phyloP scores from a whole-genome alignment of 2,888 invertebrate genomes.

The Heteromyza rotundicornis region DNA sequence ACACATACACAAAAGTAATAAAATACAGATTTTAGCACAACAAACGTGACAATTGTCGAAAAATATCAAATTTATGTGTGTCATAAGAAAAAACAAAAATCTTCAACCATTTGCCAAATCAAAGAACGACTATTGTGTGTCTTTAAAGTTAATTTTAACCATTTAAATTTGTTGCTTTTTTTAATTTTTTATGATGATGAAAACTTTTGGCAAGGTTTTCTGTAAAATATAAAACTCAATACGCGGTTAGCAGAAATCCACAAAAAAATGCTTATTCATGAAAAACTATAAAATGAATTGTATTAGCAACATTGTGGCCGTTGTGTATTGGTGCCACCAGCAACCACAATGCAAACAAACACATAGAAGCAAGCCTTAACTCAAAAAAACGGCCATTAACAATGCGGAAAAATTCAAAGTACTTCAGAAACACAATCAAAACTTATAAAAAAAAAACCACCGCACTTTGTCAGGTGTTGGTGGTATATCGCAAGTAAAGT shows the following conservation, averaged over 20 bases:
- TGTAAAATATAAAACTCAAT: not conserved
- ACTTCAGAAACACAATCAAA: conserved; percentile 10
- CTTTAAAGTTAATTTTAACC: too few species aligned
- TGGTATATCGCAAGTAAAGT: not conserved
- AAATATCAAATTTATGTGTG: too few species aligned
- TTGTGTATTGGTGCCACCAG: too few species aligned
- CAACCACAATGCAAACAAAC: too few species aligned
- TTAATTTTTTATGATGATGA: conserved; percentile 3
- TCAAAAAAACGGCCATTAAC: not conserved
- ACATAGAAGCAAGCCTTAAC: conserved; percentile 4
- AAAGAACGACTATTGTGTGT: too few species aligned
- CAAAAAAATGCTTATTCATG: conserved; percentile 15
- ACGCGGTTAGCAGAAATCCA: not conserved
- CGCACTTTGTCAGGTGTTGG: too few species aligned
- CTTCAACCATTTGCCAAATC: too few species aligned
- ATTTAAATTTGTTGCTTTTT: not conserved
- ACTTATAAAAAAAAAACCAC: conserved; percentile 3
- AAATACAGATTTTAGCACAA: too few species aligned
- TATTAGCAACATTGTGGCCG: too few species aligned
- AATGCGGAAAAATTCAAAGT: conserved; percentile 21
- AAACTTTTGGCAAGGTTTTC: conserved; percentile 7
- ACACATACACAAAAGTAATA: too few species aligned
- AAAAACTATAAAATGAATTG: conserved; percentile 4
- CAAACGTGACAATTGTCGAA: too few species aligned
- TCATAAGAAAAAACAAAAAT: too few species aligned